These are phyloP conservation scores for Etheostoma cragini DNA, from an alignment of 2,113 vertebrate species.

Conservation along the genomic window DNA sequence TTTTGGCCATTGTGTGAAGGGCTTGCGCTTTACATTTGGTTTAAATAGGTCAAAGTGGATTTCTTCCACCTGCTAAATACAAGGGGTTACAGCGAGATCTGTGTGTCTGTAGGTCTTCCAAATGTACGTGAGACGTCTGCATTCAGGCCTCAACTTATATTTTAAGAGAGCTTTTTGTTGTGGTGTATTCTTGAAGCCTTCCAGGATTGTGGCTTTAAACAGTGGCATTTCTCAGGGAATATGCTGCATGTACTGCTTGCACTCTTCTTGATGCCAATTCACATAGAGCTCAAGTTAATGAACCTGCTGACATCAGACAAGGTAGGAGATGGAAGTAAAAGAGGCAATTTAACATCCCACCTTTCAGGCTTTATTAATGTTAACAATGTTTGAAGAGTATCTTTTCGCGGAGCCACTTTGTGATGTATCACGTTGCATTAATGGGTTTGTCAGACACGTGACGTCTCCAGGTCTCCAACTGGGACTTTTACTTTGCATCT, in stretches of 20 bases:
- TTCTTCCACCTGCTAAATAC: not conserved
- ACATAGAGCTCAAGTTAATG: conserved; percentile 34
- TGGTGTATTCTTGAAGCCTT: conserved; percentile 45
- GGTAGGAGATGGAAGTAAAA: not conserved
- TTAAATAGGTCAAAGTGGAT: not conserved
- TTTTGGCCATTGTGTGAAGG: conserved; percentile 17
- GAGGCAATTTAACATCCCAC: not conserved
- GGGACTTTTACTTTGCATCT: not conserved
- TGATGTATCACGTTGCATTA: not conserved
- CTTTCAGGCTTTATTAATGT: not conserved
- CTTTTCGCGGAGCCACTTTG: not conserved
- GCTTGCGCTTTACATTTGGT: not conserved
- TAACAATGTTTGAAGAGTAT: not conserved
- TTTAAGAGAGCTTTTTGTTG: conserved; percentile 20
- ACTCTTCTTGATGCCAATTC: conserved; percentile 52
- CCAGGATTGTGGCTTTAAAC: conserved; percentile 61
- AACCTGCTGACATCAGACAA: conserved; percentile 59
- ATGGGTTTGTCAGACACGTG: not conserved
- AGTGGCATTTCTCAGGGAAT: conserved; percentile 66
- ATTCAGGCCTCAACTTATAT: conserved; percentile 27
- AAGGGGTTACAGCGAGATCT: not conserved
- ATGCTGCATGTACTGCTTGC: conserved; percentile 42
- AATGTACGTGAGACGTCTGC: not conserved
- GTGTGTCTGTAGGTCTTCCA: not conserved
- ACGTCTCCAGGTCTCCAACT: too few species aligned